Evolutionary conservation across 2,113 vertebrate genomes (phyloP).

Genomic region (Gambusia holbrooki): DNA sequence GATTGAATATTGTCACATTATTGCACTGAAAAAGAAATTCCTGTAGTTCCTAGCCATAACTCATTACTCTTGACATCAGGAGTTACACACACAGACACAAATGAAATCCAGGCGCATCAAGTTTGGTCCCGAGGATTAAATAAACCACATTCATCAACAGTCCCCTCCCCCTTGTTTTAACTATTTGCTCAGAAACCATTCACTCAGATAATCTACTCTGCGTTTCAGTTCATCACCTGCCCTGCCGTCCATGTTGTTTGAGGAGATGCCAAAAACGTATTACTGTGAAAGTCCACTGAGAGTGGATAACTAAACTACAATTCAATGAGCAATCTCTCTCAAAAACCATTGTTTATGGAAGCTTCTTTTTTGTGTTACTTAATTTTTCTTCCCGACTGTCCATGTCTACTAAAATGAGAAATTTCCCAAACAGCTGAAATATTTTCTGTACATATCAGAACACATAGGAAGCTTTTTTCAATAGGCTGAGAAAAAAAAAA

Average conservation of each 20-base stretch:
- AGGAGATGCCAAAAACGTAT: neutral
- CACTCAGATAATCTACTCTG: neutral
- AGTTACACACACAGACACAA: too few relatives aligned
- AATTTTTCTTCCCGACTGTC: conserved; percentile 29
- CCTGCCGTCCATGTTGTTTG: neutral
- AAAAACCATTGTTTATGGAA: conserved; percentile 39
- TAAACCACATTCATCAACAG: neutral
- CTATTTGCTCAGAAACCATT: neutral
- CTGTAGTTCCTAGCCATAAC: too few relatives aligned
- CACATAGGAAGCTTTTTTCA: too few relatives aligned
- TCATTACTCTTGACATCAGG: too few relatives aligned
- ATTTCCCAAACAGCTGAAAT: neutral
- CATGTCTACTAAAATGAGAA: conserved; percentile 3
- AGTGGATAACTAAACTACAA: conserved; percentile 11
- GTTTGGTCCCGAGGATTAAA: neutral
- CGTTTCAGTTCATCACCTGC: neutral
- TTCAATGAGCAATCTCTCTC: neutral
- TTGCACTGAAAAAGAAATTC: too few relatives aligned
- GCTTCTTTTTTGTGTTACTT: conserved; percentile 26
- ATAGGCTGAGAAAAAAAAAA: too few relatives aligned
- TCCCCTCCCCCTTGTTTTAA: neutral
- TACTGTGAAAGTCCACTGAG: neutral
- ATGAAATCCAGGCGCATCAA: neutral
- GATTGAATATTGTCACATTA: too few relatives aligned
- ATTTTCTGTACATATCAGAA: too few relatives aligned